Evolutionary conservation across 2,797 vertebrate genomes (phyloP).

Genomic region (Harpagifer antarcticus): DNA sequence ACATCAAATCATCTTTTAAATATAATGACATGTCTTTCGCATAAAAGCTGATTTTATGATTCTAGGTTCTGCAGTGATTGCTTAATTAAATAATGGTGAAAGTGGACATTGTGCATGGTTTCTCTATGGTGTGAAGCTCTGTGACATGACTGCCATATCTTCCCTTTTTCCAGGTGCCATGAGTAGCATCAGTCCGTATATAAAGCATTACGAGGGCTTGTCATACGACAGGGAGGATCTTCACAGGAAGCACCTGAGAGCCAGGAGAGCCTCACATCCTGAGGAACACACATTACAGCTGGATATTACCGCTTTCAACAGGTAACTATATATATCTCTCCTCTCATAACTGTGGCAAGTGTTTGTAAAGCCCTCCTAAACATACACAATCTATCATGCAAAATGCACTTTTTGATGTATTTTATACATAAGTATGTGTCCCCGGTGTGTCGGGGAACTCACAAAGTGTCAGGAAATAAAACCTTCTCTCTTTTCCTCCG

Average conservation of each 20-base stretch:
- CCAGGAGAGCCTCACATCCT: slow-evolving; percentile 59
- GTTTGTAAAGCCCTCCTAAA: slow-evolving; percentile 13
- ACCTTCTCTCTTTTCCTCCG: too few relatives aligned
- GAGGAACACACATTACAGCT: slow-evolving; percentile 66
- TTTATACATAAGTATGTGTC: too few relatives aligned
- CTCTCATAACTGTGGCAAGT: not conserved
- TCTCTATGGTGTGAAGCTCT: not conserved
- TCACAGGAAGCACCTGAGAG: slow-evolving; percentile 76
- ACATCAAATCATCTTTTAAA: not conserved
- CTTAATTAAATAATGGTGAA: not conserved
- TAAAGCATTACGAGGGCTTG: slow-evolving; percentile 80
- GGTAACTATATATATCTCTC: slow-evolving; percentile 58
- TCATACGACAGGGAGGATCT: slow-evolving; percentile 75
- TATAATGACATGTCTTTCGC: slow-evolving; percentile 12
- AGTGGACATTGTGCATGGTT: not conserved
- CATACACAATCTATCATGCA: not conserved
- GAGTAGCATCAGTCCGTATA: slow-evolving; percentile 73
- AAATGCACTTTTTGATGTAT: too few relatives aligned
- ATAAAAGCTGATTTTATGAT: slow-evolving; percentile 9
- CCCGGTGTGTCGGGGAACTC: too few relatives aligned
- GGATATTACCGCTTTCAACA: slow-evolving; percentile 83
- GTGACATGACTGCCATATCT: slow-evolving; percentile 4
- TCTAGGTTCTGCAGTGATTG: not conserved
- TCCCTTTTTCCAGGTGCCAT: slow-evolving; percentile 58
- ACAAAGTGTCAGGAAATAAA: too few relatives aligned